phyloP scores from a whole-genome alignment of 2,113 vertebrate genomes.

The Pheucticus melanocephalus region DNA sequence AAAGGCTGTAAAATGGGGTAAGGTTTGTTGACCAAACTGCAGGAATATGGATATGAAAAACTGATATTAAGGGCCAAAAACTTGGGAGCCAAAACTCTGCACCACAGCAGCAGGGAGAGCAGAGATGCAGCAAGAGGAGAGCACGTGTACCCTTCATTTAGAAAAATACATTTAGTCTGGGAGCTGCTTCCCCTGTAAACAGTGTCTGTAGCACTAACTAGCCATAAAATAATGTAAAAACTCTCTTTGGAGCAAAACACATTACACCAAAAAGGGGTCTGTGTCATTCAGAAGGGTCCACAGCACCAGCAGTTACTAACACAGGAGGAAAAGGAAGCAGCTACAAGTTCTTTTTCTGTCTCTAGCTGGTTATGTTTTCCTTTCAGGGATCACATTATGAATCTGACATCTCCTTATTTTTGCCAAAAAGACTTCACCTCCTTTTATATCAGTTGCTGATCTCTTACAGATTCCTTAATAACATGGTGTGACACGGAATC shows the following conservation, averaged over 20 bases:
- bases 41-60: background rate
- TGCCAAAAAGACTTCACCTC: background rate
- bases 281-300: background rate
- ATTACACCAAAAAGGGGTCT: background rate
- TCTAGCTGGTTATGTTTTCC: background rate
- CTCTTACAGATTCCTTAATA: background rate
- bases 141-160: background rate
- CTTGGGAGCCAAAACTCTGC: background rate
- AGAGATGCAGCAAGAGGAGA: background rate
- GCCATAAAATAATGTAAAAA: background rate
- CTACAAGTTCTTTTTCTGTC: background rate
- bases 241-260: background rate
- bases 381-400: background rate
- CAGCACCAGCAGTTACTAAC: background rate
- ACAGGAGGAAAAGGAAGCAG: background rate
- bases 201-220: background rate
- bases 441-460: background rate
- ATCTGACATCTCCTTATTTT: background rate
- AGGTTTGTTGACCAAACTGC: background rate
- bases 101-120: background rate
- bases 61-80: background rate
- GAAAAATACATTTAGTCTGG: background rate
- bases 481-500: background rate
- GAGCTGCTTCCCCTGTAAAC: background rate
- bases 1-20: accelerated